Conservation (phyloP, 2,113 vertebrate species). For the Poicephalus meyeri region DNA sequence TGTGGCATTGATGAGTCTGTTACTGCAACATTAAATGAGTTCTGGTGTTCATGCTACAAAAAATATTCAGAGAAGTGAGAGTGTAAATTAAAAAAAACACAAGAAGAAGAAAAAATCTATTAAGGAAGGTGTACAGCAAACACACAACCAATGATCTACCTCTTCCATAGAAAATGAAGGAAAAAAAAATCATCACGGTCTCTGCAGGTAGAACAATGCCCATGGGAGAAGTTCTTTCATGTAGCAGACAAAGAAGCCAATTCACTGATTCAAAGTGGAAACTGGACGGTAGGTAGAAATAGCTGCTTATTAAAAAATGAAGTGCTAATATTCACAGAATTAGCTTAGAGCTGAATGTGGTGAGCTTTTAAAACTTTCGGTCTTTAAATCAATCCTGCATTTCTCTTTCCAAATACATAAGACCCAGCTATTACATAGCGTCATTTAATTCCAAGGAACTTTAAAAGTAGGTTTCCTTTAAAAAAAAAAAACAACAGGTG, state of each 20-base stretch:
- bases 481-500: neutral
- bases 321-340: constrained; percentile 49
- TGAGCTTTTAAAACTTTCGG: constrained; percentile 22
- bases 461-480: constrained; percentile 20
- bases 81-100: neutral
- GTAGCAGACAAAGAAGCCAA: constrained; percentile 48
- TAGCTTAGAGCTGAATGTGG: constrained; percentile 36
- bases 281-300: constrained; percentile 48
- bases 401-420: constrained; percentile 28
- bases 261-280: constrained; percentile 42
- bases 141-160: neutral
- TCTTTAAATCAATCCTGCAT: constrained; percentile 42
- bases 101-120: neutral
- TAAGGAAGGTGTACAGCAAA: neutral
- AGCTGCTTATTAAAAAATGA: constrained; percentile 56
- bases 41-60: neutral
- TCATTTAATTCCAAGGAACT: neutral
- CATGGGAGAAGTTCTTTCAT: neutral
- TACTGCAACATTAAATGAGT: neutral
- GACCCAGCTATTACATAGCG: neutral
- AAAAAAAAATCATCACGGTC: neutral
- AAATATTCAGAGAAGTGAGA: neutral
- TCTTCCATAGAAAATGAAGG: neutral
- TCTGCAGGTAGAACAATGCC: constrained; percentile 13
- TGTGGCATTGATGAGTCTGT: neutral